Evolutionary conservation across 2,888 invertebrate species (phyloP), one percentile per base, ranked within the genome.

Genomic region (Amphipoea oculea): DNA sequence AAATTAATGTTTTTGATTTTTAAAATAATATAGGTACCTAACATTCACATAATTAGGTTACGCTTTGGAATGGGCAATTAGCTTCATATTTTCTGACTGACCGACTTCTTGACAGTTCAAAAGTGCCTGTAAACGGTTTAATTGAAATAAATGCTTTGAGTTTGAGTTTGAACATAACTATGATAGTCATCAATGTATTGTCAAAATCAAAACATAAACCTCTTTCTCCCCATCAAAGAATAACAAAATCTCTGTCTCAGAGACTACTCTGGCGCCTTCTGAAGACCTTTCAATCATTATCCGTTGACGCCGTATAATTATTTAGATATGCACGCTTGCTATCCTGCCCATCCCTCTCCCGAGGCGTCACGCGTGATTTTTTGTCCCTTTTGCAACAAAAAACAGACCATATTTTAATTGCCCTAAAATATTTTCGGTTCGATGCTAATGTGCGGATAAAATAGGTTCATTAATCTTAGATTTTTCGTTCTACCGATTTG

Each of bases 261-360:
- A 54, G 69, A 51, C 84, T 93, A 89, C 91, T 92, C 95, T 94
- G 82, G 54, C 62, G 76, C 73, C 65, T 92, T 90, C 91, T 89
- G 93, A 93, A 94, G 93, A 96, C 95, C 96, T 95, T 96, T 96
- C 96, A 96, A 97, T 96, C 96, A 96, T 95, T 94, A 94, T 93
- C 91, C 93, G 92, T 92, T 92, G 91, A 94, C 92, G 93, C 91
- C 94, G 90, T 96, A 94, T 96, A 96, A 97, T 97, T 96, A 97
- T 95, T 96, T 94, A 91, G 95, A 94, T 95, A 95, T 95, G 94
- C 94, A 94, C 92, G 93, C 91, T 76, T 90, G 91, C 90, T 90
- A 91, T 91, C 92, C 90, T 90, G 94, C 94, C 94, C 95, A 94
- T 91, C 87, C 96, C 92, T 71, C 78, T 91, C 87, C 96, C 92